Base-by-base conservation (phyloP, 2,113 vertebrate species). In the Leptobrachium leishanense region DNA sequence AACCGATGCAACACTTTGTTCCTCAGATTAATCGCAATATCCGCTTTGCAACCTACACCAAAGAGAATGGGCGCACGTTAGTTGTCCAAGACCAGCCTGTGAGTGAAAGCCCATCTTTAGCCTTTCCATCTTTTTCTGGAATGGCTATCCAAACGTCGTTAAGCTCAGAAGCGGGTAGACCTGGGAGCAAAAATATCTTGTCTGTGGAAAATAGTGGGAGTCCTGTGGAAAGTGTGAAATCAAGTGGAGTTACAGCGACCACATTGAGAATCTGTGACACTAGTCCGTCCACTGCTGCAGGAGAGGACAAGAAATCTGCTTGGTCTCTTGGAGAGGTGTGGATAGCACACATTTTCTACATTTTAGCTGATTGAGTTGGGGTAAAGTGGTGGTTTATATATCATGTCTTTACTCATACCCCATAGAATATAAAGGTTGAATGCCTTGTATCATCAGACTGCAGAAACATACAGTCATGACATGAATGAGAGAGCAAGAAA, bases 51-150 rank as follows among this genome's bases (percentile, higher is more conserved):
- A 90, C 91, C 83, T 95, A 95, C 84, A 92, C 95, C 86, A 99
- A 98, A 92, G 98, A 99, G 91, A 98, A 99, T 44, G 96, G 97
- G 69, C 95, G 95, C 75, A 89, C 93, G 4, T 84, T 94, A 42
- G 89, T 95, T 84, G 92, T 93, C 41, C 96, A 97, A 77, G 97
- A 95, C 15, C 90, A 92, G 67, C 92, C 90, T 65, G 86, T 92
- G 74, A 88, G 90, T 81, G 89, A 92, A 71, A 93, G 96, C 64
- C 40, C 88, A 43, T 81, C 88, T 40, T 8, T 88, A 78, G 79
- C 91, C 75, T 92, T 93, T 84, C 88, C 92, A 73, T 90, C 93
- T 0, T 99, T 97, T 91, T 92, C 95, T 80, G 88, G 95, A 81
- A 88, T 94, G 81, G 75, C 95, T 82, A 92, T 94, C 76, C 96